Evolutionary conservation across 2,113 vertebrate genomes (phyloP), one percentile per base, ranked within the genome.

Genomic region (Morone saxatilis): DNA sequence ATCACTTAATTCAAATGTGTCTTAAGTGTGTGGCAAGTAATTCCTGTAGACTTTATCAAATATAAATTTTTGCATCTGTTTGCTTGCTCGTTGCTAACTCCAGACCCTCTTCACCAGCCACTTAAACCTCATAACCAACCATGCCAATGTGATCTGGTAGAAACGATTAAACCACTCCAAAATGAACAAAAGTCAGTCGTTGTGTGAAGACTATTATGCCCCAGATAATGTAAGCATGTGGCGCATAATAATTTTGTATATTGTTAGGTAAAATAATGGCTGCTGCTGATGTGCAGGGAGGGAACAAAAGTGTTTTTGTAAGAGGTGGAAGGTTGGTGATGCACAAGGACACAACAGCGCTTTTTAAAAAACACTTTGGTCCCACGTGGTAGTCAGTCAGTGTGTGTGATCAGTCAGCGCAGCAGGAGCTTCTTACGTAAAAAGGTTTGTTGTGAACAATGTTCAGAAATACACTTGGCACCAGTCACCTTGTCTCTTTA

Each of bases 261-360:
- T 59, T 63, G 53, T 53, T 45, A 54, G 17, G 68, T 68, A 48
- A 69, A 57, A 79, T 76, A 68, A 78, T 16, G 41, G n/a, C 22
- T 2, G 5, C 5, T 41, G 62, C 14, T 60, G 71, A 53, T 40
- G 2, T 1, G 0, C 68, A 43, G 4, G 0, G 13, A 65, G 43
- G 38, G n/a, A 71, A 72, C 54, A 75, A 66, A 81, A 0, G 38
- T 54, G 14, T 76, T 48, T 76, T 80, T 72, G 38, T 70, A 1
- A 38, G 56, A 38, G 2, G 10, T n/a, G 5, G 25, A 41, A 9
- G 48, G 4, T 53, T 62, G 43, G 47, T 87, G 53, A 0, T 43
- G 50, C n/a, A 20, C 36, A 40, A 43, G 36, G 41, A 47, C 3
- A 7, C 47, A 31, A 6, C 40, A 17, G 5, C 4, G 7, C 12